Percentiles rank a stretch among this genome's conserved stretches.
Evolutionary conservation across 1,140 invertebrate species (phyloP).

Genomic region (Whitmania pigra): DNA sequence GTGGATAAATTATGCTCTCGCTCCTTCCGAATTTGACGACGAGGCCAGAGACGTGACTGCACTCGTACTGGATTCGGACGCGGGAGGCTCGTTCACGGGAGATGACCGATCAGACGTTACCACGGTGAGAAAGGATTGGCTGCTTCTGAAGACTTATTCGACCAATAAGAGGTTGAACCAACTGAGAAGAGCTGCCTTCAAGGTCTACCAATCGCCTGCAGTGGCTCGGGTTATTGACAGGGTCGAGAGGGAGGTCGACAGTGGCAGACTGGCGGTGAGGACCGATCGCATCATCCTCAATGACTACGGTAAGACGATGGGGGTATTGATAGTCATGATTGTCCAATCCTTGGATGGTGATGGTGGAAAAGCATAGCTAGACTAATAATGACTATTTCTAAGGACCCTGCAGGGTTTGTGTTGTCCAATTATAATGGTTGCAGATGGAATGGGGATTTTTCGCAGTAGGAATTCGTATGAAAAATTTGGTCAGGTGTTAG

Average conservation of each 20-base stretch:
- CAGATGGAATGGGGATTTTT: no score
- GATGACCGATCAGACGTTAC: slow-evolving; percentile 5
- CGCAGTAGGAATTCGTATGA: no score
- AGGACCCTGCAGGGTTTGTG: no score
- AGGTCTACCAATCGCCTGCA: slow-evolving; percentile 41
- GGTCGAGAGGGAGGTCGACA: slow-evolving; percentile 44
- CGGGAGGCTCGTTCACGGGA: slow-evolving; percentile 11
- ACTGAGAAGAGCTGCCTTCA: slow-evolving; percentile 39
- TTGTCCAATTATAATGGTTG: no score
- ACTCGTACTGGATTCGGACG: not conserved
- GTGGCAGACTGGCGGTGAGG: slow-evolving; percentile 36
- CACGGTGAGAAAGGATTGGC: slow-evolving; percentile 42
- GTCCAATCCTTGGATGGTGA: no score
- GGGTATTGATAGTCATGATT: not conserved
- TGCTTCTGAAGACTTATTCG: slow-evolving; percentile 43
- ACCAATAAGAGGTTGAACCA: slow-evolving; percentile 39
- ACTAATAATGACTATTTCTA: no score
- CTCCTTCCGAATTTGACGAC: slow-evolving; percentile 56
- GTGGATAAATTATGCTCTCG: slow-evolving; percentile 74
- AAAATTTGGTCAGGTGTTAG: no score
- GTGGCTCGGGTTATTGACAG: slow-evolving; percentile 37
- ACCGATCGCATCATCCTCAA: slow-evolving; percentile 44
- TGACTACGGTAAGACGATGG: slow-evolving; percentile 35
- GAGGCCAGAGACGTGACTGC: not conserved
- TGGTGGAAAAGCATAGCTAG: no score